Base-by-base conservation (phyloP, 1,140 invertebrate species). In the Philotrypesis tridentata region DNA sequence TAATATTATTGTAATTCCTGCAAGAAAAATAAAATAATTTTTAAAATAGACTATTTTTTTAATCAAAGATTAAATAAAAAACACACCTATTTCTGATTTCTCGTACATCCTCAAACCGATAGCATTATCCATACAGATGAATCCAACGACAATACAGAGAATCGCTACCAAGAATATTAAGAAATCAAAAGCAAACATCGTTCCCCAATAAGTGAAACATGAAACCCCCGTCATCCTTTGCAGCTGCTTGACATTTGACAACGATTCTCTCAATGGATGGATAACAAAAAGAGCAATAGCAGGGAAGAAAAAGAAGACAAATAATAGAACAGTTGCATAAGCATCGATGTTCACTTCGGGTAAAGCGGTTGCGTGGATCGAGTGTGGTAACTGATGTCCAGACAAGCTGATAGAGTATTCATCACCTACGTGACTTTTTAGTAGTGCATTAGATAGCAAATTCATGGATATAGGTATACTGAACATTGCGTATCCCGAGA, bases 141-240 rank as follows among this genome's bases (percentile, higher is more conserved):
- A 87, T 1, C 65, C 80, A 29, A 82, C 31, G 8, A 89, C 70
- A n/a, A 88, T 87, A 14, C 87, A 12, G 48, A 87, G 4, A 14
- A 87, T 80, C 0, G 84, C 79, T 0, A 87, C 0, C 3, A 93
- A 86, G 25, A 93, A 89, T 33, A 94, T 91, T 63, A 93, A 87
- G 72, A 92, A 88, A 84, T 96, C 95, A 90, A 94, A 95, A 8
- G 92, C 70, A 72, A 95, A 94, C 61, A 93, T 93, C 2, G 93
- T 91, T 6, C 92, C 63, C 95, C 95, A 96, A 85, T 94, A 96
- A 1, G 90, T 91, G 8, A 92, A 72, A 17, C 92, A 89, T 6
- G 93, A 88, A 1, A 94, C 92, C 43, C 95, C 95, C 14, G 94
- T 94, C 88, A 96, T 95, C 88, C 94, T 93, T 89, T 96, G 95